Evolutionary conservation across 35 echinoderm and acorn worm species (phyloP).

Genomic region (Apostichopus californicus): DNA sequence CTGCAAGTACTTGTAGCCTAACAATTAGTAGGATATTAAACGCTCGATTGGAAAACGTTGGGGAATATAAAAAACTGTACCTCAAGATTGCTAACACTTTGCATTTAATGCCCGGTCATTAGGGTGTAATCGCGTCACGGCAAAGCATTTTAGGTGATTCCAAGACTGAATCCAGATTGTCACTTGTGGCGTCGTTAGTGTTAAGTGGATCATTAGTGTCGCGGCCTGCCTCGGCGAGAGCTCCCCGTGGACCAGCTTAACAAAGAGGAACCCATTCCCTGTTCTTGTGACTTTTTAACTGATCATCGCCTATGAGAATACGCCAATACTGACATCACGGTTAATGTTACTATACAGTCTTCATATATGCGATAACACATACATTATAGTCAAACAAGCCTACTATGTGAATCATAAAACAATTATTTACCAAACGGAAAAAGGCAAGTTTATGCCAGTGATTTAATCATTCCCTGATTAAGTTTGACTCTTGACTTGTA

Average conservation of each 20-base stretch:
- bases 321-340: too few relatives aligned
- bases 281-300: background rate
- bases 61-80: conserved; percentile 34
- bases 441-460: too few relatives aligned
- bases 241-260: conserved; percentile 40
- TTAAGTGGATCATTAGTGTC: conserved; percentile 50
- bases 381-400: too few relatives aligned
- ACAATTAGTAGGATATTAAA: conserved; percentile 50
- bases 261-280: conserved; percentile 3
- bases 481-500: too few relatives aligned
- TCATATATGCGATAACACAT: too few relatives aligned
- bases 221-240: conserved; percentile 12
- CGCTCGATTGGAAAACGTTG: conserved; percentile 16
- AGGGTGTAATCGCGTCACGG: conserved; percentile 23
- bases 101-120: conserved; percentile 49
- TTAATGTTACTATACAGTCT: too few relatives aligned
- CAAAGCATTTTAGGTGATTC: conserved; percentile 34
- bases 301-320: too few relatives aligned
- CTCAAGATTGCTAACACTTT: conserved; percentile 22
- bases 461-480: too few relatives aligned
- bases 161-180: conserved; percentile 33
- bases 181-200: conserved; percentile 52
- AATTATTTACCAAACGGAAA: too few relatives aligned
- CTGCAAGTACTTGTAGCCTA: conserved; percentile 29
- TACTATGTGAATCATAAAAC: too few relatives aligned